A percentile compares a stretch with the other conserved stretches of the same genome.
Evolutionary conservation across 2,888 invertebrate species (phyloP).

Genomic region (Parnassius apollo): DNA sequence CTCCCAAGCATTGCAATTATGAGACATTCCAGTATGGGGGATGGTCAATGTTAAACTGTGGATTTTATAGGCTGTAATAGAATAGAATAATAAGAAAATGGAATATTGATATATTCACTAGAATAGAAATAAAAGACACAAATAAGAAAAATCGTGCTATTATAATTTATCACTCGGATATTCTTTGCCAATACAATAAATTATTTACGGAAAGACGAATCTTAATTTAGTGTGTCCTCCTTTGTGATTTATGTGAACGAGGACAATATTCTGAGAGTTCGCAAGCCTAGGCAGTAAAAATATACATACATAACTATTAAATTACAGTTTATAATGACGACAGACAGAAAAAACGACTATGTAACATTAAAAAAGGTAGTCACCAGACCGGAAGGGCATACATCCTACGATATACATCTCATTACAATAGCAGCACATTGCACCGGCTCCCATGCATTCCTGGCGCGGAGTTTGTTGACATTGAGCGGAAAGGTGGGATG

Average conservation of each 20-base stretch:
- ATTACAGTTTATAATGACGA: neutral
- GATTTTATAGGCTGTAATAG: no score
- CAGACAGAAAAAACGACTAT: constrained; percentile 3
- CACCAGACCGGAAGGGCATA: constrained; percentile 12
- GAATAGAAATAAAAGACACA: neutral
- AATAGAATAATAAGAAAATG: no score
- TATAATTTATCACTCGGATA: constrained; percentile 6
- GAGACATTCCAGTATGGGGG: no score
- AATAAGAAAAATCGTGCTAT: neutral
- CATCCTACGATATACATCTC: constrained; percentile 6
- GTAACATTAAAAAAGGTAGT: constrained; percentile 1
- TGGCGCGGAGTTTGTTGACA: constrained; percentile 40
- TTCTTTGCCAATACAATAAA: constrained; percentile 17
- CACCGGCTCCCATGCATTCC: constrained; percentile 34
- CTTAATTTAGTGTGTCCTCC: constrained; percentile 18
- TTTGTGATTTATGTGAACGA: constrained; percentile 20
- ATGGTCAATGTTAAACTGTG: no score
- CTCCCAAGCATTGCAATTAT: no score
- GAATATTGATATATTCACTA: no score
- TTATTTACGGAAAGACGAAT: constrained; percentile 16
- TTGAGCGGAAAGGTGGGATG: constrained; percentile 59
- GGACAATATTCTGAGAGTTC: constrained; percentile 15
- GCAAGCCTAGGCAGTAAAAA: constrained; percentile 2
- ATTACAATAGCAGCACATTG: constrained; percentile 29
- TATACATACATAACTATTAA: neutral